A percentile compares a stretch with the other conserved stretches of the same genome.
Evolutionary conservation across 2,888 invertebrate genomes (phyloP).

Genomic region (Odontothrips loti): DNA sequence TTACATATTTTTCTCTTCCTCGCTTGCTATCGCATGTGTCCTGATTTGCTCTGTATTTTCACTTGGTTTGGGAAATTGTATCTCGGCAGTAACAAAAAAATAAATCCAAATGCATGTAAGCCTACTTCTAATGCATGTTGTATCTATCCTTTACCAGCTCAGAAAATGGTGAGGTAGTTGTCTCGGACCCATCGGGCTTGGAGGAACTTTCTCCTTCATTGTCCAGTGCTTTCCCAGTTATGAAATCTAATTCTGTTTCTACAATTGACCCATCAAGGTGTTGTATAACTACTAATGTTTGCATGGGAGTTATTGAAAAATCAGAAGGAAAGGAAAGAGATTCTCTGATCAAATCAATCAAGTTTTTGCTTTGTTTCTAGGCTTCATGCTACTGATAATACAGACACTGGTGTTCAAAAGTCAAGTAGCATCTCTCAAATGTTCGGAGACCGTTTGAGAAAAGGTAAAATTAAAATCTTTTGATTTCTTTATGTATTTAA

Average conservation of each 20-base stretch:
- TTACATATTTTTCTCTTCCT: not conserved
- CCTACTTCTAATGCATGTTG: not conserved
- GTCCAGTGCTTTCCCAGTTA: not conserved
- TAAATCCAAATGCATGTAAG: not conserved
- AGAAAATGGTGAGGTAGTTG: not conserved
- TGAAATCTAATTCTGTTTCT: conserved; percentile 27
- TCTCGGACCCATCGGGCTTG: not conserved
- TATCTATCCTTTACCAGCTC: not conserved
- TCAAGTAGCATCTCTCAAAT: conserved; percentile 58
- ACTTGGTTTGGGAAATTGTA: not conserved
- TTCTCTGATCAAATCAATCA: too few relatives aligned
- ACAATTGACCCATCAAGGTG: not conserved
- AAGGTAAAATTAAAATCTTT: conserved; percentile 44
- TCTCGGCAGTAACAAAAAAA: not conserved
- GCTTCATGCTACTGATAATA: conserved; percentile 33
- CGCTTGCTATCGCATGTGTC: not conserved
- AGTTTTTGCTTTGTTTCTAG: conserved; percentile 28
- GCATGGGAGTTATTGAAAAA: too few relatives aligned
- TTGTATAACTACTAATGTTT: conserved; percentile 1
- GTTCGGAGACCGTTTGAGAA: conserved; percentile 62
- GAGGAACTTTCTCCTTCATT: not conserved
- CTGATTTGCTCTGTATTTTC: not conserved
- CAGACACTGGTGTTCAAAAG: conserved; percentile 52
- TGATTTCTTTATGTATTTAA: conserved; percentile 26
- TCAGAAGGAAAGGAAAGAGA: too few relatives aligned